These are phyloP conservation scores for Oncopeltus fasciatus DNA, from an alignment of 1,140 invertebrate genomes.

Conservation along the genomic window DNA sequence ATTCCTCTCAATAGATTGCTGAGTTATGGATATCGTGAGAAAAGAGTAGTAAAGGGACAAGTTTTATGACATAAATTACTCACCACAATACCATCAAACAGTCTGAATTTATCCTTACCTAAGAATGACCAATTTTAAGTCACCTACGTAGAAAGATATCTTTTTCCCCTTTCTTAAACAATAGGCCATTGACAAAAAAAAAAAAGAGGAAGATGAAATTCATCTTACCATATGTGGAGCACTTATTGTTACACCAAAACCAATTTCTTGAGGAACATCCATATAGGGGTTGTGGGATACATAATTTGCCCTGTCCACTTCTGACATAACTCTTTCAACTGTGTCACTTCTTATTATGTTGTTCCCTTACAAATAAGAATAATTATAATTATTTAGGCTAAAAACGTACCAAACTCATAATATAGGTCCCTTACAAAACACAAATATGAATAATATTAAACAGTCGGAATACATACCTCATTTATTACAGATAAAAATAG, in stretches of 20 bases:
- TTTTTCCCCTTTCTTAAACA: no score
- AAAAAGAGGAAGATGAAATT: no score
- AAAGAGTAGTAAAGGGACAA: no score
- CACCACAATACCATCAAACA: no score
- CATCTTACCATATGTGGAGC: conserved; percentile 96
- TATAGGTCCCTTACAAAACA: no score
- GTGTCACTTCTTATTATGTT: conserved; percentile 63
- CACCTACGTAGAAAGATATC: no score
- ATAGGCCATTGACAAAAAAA: no score
- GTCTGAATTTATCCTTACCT: no score
- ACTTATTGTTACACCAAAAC: conserved; percentile 85
- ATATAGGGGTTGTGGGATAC: conserved; percentile 61
- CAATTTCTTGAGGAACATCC: conserved; percentile 79
- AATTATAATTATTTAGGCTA: conserved; percentile 19
- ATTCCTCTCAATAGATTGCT: no score
- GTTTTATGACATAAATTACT: no score
- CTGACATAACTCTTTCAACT: conserved; percentile 71
- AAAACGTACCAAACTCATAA: not conserved
- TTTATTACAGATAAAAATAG: not conserved
- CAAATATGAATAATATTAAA: not conserved
- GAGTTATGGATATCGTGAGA: no score
- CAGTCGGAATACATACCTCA: not conserved
- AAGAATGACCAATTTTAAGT: no score
- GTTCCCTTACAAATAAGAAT: conserved; percentile 54
- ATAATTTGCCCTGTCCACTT: conserved; percentile 75